These are phyloP conservation scores for Lissonota sp. DNA, from an alignment of 2,888 invertebrate genomes.

Conservation along the genomic window DNA sequence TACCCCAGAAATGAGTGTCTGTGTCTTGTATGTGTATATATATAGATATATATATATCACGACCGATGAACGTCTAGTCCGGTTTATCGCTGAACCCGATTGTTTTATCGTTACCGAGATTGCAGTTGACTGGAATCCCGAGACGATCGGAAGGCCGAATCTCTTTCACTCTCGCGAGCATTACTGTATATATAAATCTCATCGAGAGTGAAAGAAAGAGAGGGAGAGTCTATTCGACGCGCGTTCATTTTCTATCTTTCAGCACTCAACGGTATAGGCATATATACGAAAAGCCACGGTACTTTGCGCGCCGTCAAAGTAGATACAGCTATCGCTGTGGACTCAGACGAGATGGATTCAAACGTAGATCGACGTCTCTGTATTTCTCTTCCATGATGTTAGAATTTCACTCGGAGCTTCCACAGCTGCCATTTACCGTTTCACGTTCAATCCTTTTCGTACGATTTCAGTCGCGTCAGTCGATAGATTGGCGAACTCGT, in stretches of 20 bases:
- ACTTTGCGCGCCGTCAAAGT: slow-evolving; percentile 25
- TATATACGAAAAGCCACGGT: slow-evolving; percentile 1
- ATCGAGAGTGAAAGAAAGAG: no score
- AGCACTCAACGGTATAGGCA: not conserved
- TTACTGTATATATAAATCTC: slow-evolving; percentile 4
- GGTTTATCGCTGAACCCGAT: slow-evolving; percentile 51
- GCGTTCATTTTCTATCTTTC: slow-evolving; percentile 10
- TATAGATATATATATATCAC: slow-evolving; percentile 25
- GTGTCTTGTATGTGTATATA: not conserved
- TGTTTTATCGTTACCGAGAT: slow-evolving; percentile 58
- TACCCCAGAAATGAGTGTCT: not conserved
- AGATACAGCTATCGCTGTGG: slow-evolving; percentile 21
- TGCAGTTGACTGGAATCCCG: slow-evolving; percentile 45
- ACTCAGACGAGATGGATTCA: slow-evolving; percentile 39
- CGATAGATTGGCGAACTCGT: not conserved
- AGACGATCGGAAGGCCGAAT: slow-evolving; percentile 22
- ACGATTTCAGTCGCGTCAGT: slow-evolving; percentile 2
- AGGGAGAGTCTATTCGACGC: slow-evolving; percentile 1
- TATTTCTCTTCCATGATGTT: slow-evolving; percentile 19
- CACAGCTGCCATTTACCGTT: slow-evolving; percentile 27
- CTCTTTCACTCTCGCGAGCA: slow-evolving; percentile 13
- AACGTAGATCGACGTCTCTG: slow-evolving; percentile 22
- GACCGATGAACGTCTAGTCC: slow-evolving; percentile 54
- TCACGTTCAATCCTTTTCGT: slow-evolving; percentile 26
- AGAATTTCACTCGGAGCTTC: slow-evolving; percentile 27